Conservation (phyloP, 2,888 invertebrate genomes). For the Sinelater perroti region DNA sequence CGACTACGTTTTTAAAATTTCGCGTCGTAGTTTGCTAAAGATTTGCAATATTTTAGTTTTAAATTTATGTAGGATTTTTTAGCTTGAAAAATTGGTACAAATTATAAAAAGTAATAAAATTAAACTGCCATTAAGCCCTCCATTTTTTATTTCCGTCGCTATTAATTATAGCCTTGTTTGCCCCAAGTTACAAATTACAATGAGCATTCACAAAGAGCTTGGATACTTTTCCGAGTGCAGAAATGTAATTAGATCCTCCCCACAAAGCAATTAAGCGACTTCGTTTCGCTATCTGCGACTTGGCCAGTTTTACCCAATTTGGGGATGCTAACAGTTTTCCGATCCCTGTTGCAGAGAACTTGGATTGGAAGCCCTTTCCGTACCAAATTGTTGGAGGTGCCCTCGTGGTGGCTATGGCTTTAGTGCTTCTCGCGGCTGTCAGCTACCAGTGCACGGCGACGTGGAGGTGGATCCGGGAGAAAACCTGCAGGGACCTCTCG, state of each 20-base stretch:
- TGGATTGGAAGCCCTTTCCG: conserved; percentile 60
- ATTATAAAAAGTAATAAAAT: background rate
- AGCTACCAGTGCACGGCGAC: conserved; percentile 78
- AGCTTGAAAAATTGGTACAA: too few relatives aligned
- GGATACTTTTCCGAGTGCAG: conserved; percentile 1
- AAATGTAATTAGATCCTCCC: conserved; percentile 3
- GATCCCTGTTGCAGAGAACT: conserved; percentile 50
- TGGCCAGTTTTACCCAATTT: background rate
- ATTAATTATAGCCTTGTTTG: background rate
- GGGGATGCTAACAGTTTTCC: too few relatives aligned
- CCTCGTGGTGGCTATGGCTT: conserved; percentile 70
- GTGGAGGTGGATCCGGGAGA: conserved; percentile 75
- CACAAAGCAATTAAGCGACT: background rate
- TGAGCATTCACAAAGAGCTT: background rate
- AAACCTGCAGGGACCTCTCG: conserved; percentile 58
- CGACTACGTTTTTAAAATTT: too few relatives aligned
- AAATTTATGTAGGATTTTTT: too few relatives aligned
- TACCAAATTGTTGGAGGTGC: conserved; percentile 69
- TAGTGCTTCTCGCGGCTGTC: conserved; percentile 74
- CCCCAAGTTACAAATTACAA: background rate
- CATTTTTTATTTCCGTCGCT: background rate
- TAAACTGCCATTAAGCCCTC: background rate
- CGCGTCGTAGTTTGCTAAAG: too few relatives aligned
- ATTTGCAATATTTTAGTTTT: too few relatives aligned
- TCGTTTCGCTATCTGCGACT: background rate